These are phyloP conservation scores for Drosophila multiciliata DNA, from an alignment of 2,888 invertebrate species.

Conservation along the genomic window DNA sequence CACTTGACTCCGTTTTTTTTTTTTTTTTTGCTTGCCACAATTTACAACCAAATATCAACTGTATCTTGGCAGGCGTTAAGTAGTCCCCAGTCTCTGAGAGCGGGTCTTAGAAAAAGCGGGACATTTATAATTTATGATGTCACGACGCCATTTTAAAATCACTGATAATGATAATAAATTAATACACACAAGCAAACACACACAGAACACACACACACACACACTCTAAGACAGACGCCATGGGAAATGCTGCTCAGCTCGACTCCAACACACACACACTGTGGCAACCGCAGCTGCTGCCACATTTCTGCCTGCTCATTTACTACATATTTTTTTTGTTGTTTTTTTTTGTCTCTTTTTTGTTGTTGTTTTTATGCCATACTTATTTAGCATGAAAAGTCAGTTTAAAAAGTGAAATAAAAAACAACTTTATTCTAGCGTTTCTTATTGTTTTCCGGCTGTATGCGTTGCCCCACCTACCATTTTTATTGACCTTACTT, in stretches of 20 bases:
- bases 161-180: conserved; percentile 82
- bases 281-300: conserved; percentile 30
- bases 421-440: conserved; percentile 32
- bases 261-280: conserved; percentile 19
- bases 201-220: not conserved
- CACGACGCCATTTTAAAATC: conserved; percentile 78
- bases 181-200: conserved; percentile 48
- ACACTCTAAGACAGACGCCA: conserved; percentile 35
- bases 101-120: conserved; percentile 50
- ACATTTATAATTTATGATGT: conserved; percentile 77
- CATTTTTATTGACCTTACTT: conserved; percentile 41
- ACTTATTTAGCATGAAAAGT: conserved; percentile 77
- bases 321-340: not conserved
- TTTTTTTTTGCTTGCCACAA: conserved; percentile 37
- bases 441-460: conserved; percentile 47
- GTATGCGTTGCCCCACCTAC: not conserved
- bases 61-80: conserved; percentile 63
- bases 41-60: conserved; percentile 35
- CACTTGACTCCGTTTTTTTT: not conserved
- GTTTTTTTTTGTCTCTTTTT: not conserved
- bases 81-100: conserved; percentile 51
- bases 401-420: conserved; percentile 71
- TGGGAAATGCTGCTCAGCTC: conserved; percentile 30
- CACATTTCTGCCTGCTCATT: not conserved
- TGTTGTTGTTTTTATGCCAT: conserved; percentile 43